Evolutionary conservation across 2,113 vertebrate genomes (phyloP), one percentile per base, ranked within the genome.

Genomic region (Callorhinus ursinus): DNA sequence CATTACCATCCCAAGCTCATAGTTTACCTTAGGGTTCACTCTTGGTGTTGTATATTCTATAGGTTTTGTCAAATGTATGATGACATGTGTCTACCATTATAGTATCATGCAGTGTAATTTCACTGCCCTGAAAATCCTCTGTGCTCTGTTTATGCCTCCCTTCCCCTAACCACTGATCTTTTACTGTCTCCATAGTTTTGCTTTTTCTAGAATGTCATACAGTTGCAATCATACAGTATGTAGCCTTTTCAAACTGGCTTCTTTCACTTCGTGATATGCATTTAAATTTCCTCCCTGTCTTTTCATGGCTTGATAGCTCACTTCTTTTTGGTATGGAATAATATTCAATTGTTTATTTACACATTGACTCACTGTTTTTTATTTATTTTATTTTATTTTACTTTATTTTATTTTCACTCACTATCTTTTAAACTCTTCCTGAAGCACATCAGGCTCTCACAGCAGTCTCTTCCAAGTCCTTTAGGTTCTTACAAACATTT

Each of bases 291-390:
- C 18, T 93, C 14, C 55, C 10, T 26, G 14, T 7, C 33, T 79
- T 86, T 96, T 59, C 7, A 1, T 65, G 16, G 31, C 16, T 53
- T 61, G 36, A 46, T 21, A 80, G 10, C 55, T 88, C 16, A n/a
- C 71, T 89, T 88, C 49, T 57, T 94, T 31, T 80, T 26, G 79
- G 5, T 67, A 24, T 39, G 63, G 61, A 51, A 28, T 74, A 69
- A 46, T n/a, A 46, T 13, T 39, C 28, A 19, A 11, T 74, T 61
- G 19, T 69, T 65, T 79, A 77, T 80, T 65, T 28, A 53, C 53
- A 51, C 53, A 28, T 39, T 96, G 51, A 65, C n/a, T 79, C 28
- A 57, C 9, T 92, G 72, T 84, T 94, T 94, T 80, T 94, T 51
- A 88, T 65, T 65, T 63, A 11, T 51, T 51, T 51, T 49, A 49